phyloP scores from a whole-genome alignment of 2,888 invertebrate species.

The Quadroppia sp. region DNA sequence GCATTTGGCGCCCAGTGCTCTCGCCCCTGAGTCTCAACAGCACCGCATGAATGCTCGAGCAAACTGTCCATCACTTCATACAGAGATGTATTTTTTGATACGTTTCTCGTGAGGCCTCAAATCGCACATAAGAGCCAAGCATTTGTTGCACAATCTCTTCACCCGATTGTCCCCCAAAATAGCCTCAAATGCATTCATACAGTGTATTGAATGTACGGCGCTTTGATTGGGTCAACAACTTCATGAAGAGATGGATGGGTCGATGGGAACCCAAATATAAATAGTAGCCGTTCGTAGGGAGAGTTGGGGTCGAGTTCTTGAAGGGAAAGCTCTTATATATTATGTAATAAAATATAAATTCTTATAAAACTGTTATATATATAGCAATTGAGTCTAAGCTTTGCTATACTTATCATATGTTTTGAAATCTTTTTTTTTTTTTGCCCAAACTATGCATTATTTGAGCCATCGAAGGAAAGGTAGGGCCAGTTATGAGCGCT shows the following conservation, averaged over 20 bases:
- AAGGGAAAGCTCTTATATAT: background rate
- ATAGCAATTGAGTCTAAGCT: background rate
- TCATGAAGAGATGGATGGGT: constrained; percentile 37
- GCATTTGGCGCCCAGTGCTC: background rate
- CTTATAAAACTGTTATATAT: constrained; percentile 5
- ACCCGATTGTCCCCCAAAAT: constrained; percentile 16
- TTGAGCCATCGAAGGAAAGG: background rate
- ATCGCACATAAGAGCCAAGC: background rate
- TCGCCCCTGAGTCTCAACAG: no score
- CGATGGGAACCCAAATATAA: constrained; percentile 32
- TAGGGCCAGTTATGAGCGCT: constrained; percentile 28
- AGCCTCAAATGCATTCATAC: constrained; percentile 15
- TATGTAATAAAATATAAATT: background rate
- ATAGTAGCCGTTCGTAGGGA: constrained; percentile 8
- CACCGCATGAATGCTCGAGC: no score
- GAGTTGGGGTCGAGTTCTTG: background rate
- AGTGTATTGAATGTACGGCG: constrained; percentile 6
- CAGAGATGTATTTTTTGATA: background rate
- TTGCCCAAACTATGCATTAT: background rate
- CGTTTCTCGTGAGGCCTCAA: background rate
- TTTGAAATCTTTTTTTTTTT: background rate
- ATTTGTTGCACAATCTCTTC: constrained; percentile 32
- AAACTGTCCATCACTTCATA: no score
- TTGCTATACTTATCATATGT: background rate
- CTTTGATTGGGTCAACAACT: constrained; percentile 36